Conservation (phyloP, 2,113 vertebrate species). For the Cercopithecus mona region DNA sequence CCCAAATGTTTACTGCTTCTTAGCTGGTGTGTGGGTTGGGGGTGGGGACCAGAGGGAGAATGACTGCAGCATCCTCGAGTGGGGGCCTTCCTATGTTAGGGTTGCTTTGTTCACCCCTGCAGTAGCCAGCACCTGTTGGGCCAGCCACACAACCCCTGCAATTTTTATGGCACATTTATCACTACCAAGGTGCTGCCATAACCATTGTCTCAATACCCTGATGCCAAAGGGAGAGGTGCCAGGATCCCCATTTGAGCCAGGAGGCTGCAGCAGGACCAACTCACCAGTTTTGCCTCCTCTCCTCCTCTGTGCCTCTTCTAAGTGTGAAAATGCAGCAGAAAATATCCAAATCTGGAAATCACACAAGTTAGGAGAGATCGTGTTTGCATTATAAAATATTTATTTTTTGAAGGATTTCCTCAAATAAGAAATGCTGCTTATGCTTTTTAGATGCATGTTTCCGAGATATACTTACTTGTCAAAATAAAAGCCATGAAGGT, state of each 20-base stretch:
- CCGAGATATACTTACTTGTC: conserved; percentile 20
- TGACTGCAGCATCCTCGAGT: not conserved
- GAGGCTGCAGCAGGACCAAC: not conserved
- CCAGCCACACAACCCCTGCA: not conserved
- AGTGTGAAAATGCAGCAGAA: not conserved
- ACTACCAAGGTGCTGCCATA: too few relatives aligned
- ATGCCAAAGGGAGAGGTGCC: not conserved
- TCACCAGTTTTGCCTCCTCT: not conserved
- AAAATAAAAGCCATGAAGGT: conserved; percentile 45
- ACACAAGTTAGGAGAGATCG: not conserved
- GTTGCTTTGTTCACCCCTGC: not conserved
- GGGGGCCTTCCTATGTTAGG: too few relatives aligned
- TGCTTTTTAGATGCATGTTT: not conserved
- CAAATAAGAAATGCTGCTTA: not conserved
- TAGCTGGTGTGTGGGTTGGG: not conserved
- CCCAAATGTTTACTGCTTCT: not conserved
- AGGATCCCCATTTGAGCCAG: not conserved
- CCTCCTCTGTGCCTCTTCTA: not conserved
- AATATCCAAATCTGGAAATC: not conserved
- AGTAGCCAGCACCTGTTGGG: not conserved
- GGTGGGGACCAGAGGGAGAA: not conserved
- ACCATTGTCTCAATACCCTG: not conserved
- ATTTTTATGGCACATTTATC: not conserved
- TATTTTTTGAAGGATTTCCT: not conserved
- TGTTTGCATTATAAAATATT: not conserved